These are phyloP conservation scores for Eugnorisma glareosa DNA, from an alignment of 2,888 invertebrate species.

Conservation along the genomic window DNA sequence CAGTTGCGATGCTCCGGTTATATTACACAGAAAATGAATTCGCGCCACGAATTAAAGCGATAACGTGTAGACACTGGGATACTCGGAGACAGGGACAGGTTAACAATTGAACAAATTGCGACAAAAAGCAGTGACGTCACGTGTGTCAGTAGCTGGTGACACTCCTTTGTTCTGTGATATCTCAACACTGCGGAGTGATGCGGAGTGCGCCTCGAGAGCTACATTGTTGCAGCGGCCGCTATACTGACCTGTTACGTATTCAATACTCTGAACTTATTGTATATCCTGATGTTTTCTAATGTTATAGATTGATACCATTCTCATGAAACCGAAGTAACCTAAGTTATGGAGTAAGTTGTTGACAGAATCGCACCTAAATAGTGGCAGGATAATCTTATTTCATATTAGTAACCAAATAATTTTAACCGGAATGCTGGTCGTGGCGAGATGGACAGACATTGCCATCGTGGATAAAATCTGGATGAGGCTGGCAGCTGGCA, in stretches of 20 bases:
- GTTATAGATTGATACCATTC: not conserved
- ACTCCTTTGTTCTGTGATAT: constrained; percentile 40
- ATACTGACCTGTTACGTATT: not conserved
- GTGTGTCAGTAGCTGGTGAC: constrained; percentile 62
- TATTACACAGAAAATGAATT: constrained; percentile 71
- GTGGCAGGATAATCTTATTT: not conserved
- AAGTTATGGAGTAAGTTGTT: not conserved
- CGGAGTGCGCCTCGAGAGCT: not conserved
- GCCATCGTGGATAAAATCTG: not conserved
- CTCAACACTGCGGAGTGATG: constrained; percentile 13
- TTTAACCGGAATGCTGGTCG: not conserved
- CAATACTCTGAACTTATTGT: not conserved
- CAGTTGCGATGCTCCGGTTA: constrained; percentile 65
- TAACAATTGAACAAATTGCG: constrained; percentile 77
- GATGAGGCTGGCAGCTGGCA: too few relatives aligned
- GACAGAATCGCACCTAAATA: not conserved
- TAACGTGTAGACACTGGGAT: constrained; percentile 43
- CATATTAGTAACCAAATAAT: not conserved
- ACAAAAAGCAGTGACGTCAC: constrained; percentile 76
- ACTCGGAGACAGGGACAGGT: constrained; percentile 66
- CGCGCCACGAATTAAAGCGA: constrained; percentile 71
- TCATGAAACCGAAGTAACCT: not conserved
- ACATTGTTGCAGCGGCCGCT: not conserved
- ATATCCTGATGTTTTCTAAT: not conserved
- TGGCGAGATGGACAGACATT: not conserved